Conservation (phyloP, 2,113 vertebrate species). For the Struthidea cinerea region DNA sequence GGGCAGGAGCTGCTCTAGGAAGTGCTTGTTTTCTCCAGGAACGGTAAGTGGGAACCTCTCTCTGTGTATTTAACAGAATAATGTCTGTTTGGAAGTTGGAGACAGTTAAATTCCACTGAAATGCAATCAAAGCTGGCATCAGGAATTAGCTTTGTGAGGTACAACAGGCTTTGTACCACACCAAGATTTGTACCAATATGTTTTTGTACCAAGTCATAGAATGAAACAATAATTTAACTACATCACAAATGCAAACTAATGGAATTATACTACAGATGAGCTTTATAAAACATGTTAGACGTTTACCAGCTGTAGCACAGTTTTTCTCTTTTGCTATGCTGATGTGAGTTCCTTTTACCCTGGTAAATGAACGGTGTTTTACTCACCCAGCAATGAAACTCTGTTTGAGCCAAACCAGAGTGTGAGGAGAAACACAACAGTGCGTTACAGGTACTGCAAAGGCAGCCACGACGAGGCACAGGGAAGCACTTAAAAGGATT, state of each 20-base stretch:
- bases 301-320: neutral
- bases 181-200: neutral
- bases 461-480: neutral
- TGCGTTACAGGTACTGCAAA: neutral
- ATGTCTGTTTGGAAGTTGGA: neutral
- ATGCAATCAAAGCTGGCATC: neutral
- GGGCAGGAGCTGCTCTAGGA: neutral
- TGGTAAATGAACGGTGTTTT: neutral
- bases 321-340: neutral
- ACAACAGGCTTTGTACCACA: neutral
- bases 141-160: neutral
- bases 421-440: neutral
- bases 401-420: neutral
- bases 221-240: neutral
- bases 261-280: neutral
- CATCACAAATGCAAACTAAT: neutral
- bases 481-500: neutral
- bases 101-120: neutral
- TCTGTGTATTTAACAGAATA: neutral
- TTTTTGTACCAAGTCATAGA: neutral
- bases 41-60: conserved; percentile 24
- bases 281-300: neutral
- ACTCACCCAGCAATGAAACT: neutral
- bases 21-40: neutral
- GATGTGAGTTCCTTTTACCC: neutral